Evolutionary conservation across 2,888 invertebrate genomes (phyloP), one percentile per base, ranked within the genome.

Genomic region (Limnephilus lunatus): DNA sequence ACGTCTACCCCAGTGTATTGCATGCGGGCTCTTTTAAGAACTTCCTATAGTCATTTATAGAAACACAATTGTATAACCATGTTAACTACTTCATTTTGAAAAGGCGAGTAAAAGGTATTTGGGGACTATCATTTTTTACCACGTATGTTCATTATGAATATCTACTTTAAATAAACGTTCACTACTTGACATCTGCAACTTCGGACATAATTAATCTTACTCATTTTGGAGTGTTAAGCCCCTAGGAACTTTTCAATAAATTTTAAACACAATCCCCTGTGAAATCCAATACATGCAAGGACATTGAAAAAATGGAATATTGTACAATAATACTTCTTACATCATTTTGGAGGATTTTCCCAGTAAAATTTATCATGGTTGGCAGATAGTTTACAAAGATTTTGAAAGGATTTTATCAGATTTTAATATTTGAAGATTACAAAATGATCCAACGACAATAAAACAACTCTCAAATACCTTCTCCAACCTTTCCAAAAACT

Each of bases 171-270:
- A 85, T 90, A 90, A 90, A 90, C 85, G 90, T 80, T 68, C 86
- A 90, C 68, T 68, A 68, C 90, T 90, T 90, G 90, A 90, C 90
- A 90, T 90, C 53, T 53, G 53, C 90, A 44, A 44, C 35, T 89
- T 35, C 44, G 14, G 25, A 19, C 44, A 89, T 39, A 35, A 89
- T 89, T 82, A 89, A 89, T 89, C 89, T 89, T 89, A 32, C 90
- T 85, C 90, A 68, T 85, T 35, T 83, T 30, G 81, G 4, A 35
- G 85, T 68, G 80, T 90, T 68, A 35, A 80, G 32, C n/a, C 48
- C 90, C 82, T 48, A 44, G 32, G 83, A 90, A 85, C 25, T 81
- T 31, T 44, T 82, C 48, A 90, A 90, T 90, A 82, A 90, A 90
- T 90, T 83, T 90, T 53, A 44, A 83, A 12, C 32, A 89, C 89